phyloP scores from a whole-genome alignment of 2,797 vertebrate genomes.

The Tapirus indicus region DNA sequence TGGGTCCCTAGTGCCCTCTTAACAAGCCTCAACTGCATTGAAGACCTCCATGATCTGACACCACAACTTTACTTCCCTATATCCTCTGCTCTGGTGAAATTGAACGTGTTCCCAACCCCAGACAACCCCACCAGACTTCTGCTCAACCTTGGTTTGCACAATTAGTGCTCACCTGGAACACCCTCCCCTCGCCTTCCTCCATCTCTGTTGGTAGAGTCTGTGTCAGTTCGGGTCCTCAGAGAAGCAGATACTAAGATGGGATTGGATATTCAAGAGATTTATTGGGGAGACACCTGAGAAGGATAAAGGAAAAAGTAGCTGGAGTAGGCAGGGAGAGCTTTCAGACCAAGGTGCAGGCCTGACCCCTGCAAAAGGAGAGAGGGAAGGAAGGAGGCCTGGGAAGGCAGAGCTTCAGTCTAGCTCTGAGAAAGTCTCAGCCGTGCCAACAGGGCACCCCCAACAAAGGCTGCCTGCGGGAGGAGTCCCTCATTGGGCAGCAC shows the following conservation, averaged over 20 bases:
- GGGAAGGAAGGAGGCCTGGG: background rate
- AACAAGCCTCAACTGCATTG: background rate
- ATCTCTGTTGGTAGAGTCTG: background rate
- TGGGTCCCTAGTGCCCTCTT: background rate
- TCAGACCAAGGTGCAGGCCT: background rate
- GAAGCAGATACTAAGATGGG: too few species aligned
- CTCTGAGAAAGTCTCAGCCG: background rate
- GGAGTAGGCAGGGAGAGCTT: background rate
- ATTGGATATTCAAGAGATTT: background rate
- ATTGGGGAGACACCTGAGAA: background rate
- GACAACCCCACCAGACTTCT: background rate
- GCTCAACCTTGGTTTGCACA: background rate
- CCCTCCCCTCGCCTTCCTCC: background rate
- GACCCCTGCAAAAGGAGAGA: background rate
- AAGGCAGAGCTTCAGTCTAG: background rate
- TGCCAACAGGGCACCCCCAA: background rate
- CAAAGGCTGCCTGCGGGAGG: background rate
- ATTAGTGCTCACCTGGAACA: background rate
- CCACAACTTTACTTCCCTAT: background rate
- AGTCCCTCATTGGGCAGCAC: background rate
- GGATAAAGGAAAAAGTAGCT: background rate
- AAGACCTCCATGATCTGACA: background rate
- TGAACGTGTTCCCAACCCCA: background rate
- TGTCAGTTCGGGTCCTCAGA: background rate
- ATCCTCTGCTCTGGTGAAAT: background rate